Evolutionary conservation across 1,140 invertebrate species (phyloP), one percentile per base, ranked within the genome.

Genomic region (Cheumatopsyche charites): DNA sequence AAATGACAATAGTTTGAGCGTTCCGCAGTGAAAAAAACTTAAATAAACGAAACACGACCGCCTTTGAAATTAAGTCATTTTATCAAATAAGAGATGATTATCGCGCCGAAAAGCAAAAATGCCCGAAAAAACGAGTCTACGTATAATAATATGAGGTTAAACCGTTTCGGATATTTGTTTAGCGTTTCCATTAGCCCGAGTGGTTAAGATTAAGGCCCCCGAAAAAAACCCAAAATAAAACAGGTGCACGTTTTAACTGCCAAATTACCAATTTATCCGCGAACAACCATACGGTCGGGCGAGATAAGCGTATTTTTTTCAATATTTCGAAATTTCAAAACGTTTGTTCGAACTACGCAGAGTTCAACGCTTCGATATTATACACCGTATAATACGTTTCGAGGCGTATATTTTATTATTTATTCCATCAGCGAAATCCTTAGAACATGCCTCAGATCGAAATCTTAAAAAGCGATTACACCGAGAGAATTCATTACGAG

Each of bases 231-330:
- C n/a, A n/a, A n/a, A 36, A 4, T 4, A 36, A 36, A 52, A 52
- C 47, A 52, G 47, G 47, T 52, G 47, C 47, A 19, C 47, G 47
- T 52, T 52, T 52, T 52, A 52, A 52, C 47, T 17, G 47, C 47
- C 47, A 52, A 52, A 52, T 52, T 52, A 52, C 19, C 47, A 52
- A 52, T 52, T 52, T 52, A 52, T 52, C 47, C 47, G 9, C 29
- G 29, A 36, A 36, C 29, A 36, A 52, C 47, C 47, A 5, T 52
- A 52, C 19, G 47, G 47, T 17, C 19, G 15, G 19, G n/a, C 47
- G 47, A 52, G 19, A 52, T 17, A 19, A 17, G 15, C 47, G 47
- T 36, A 9, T 36, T 36, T 36, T 36, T 36, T n/a, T 36, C 9
- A 36, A 36, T 36, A 36, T 36, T 36, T 36, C 9, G 29, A 36